Conservation (phyloP, 2,888 invertebrate genomes). For the Eudemis profundana region DNA sequence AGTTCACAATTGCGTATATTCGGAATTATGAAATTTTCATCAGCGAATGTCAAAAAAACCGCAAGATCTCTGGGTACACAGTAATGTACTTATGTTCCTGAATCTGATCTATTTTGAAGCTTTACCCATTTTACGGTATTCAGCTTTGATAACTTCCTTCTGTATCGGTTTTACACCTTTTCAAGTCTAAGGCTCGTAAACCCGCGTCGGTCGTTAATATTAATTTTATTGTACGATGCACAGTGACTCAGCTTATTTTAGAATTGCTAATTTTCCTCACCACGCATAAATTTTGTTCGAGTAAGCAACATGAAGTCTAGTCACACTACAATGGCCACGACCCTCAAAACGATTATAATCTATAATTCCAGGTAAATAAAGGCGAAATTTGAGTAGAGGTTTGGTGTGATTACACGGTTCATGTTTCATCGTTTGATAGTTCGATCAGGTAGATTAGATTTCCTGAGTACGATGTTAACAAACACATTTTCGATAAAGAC, state of each 20-base stretch:
- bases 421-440: slow-evolving; percentile 27
- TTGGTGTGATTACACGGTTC: slow-evolving; percentile 12
- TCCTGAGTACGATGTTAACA: slow-evolving; percentile 16
- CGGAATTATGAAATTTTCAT: too few species aligned
- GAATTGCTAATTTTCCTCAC: slow-evolving; percentile 56
- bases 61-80: too few species aligned
- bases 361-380: slow-evolving; percentile 1
- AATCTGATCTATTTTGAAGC: not conserved
- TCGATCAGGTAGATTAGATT: slow-evolving; percentile 39
- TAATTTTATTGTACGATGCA: slow-evolving; percentile 38
- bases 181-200: slow-evolving; percentile 3
- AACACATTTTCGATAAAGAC: slow-evolving; percentile 12
- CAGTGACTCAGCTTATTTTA: slow-evolving; percentile 52
- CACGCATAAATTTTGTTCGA: slow-evolving; percentile 38
- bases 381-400: not conserved
- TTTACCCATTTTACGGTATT: not conserved
- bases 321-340: slow-evolving; percentile 30
- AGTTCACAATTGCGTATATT: too few species aligned
- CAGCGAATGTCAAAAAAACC: too few species aligned
- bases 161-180: slow-evolving; percentile 7
- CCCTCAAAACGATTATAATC: slow-evolving; percentile 9
- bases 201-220: slow-evolving; percentile 25
- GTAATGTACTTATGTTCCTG: too few species aligned
- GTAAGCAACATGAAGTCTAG: slow-evolving; percentile 40
- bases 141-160: slow-evolving; percentile 8